Evolutionary conservation across 2,888 invertebrate species (phyloP).

Genomic region (Tetragnatha montana): DNA sequence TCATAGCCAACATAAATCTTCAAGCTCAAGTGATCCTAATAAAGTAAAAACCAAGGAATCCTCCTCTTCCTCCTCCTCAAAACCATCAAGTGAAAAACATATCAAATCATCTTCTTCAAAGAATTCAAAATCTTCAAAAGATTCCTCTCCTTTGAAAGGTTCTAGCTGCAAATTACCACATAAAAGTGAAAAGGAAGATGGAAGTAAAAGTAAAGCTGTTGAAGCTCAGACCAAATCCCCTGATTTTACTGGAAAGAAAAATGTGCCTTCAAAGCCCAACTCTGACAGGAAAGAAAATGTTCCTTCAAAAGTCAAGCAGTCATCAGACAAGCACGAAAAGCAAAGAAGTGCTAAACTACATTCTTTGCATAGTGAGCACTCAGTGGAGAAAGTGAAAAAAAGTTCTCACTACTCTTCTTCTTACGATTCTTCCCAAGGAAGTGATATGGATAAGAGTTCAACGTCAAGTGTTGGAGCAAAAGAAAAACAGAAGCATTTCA

Average conservation of each 20-base stretch:
- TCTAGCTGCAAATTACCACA: not conserved
- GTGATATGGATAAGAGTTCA: conserved; percentile 49
- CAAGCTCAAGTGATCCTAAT: conserved; percentile 16
- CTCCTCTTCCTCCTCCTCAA: conserved; percentile 7
- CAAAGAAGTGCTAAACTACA: conserved; percentile 33
- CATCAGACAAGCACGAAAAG: conserved; percentile 49
- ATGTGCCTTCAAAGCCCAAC: conserved; percentile 24
- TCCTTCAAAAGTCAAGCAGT: conserved; percentile 19
- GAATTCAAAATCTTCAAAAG: conserved; percentile 29
- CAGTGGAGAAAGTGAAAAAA: conserved; percentile 33
- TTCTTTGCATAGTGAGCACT: conserved; percentile 4
- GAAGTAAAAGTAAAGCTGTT: conserved; percentile 18
- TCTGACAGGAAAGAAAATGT: conserved; percentile 14
- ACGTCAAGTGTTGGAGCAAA: not conserved
- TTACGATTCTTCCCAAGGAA: conserved; percentile 65
- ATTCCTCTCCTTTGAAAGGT: conserved; percentile 26
- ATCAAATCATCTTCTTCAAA: conserved; percentile 29
- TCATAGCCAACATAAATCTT: conserved; percentile 2
- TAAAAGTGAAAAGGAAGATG: conserved; percentile 46
- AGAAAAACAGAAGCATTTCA: conserved; percentile 57
- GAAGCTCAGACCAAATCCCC: conserved; percentile 13
- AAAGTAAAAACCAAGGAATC: conserved; percentile 42
- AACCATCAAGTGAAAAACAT: conserved; percentile 29
- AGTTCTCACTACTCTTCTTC: conserved; percentile 49
- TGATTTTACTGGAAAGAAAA: conserved; percentile 13